Percentiles rank a stretch among this genome's conserved stretches.
Conservation (phyloP, 2,888 invertebrate species). For the Strigamia transsilvanica region DNA sequence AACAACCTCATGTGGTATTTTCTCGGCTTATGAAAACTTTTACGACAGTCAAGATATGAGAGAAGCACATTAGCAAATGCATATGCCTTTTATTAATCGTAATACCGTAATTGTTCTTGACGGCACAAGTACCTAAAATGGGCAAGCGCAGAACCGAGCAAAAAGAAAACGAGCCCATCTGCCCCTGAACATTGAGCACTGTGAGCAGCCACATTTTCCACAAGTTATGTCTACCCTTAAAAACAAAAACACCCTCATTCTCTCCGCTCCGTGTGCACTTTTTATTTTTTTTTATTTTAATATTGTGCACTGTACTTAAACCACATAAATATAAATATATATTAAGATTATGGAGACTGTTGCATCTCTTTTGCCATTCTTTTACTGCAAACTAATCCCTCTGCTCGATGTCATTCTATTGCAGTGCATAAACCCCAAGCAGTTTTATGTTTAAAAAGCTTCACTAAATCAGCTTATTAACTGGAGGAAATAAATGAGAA, state of each 20-base stretch:
- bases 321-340: not conserved
- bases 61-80: conserved; percentile 45
- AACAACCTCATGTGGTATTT: conserved; percentile 39
- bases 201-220: not conserved
- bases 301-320: not conserved
- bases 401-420: not conserved
- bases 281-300: conserved; percentile 11
- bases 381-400: conserved; percentile 23
- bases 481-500: too few relatives aligned
- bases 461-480: too few relatives aligned
- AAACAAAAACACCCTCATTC: not conserved
- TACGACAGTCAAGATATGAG: conserved; percentile 45
- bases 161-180: conserved; percentile 36
- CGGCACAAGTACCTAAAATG: conserved; percentile 42
- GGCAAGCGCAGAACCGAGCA: conserved; percentile 19
- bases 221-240: conserved; percentile 4
- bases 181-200: not conserved
- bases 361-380: not conserved
- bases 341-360: conserved; percentile 8
- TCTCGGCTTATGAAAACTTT: conserved; percentile 41
- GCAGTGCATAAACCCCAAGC: not conserved
- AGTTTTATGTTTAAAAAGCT: not conserved
- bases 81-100: conserved; percentile 49
- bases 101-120: conserved; percentile 45
- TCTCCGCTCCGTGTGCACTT: not conserved